Evolutionary conservation across 2,113 vertebrate genomes (phyloP), one percentile per base, ranked within the genome.

Genomic region (Equus quagga): DNA sequence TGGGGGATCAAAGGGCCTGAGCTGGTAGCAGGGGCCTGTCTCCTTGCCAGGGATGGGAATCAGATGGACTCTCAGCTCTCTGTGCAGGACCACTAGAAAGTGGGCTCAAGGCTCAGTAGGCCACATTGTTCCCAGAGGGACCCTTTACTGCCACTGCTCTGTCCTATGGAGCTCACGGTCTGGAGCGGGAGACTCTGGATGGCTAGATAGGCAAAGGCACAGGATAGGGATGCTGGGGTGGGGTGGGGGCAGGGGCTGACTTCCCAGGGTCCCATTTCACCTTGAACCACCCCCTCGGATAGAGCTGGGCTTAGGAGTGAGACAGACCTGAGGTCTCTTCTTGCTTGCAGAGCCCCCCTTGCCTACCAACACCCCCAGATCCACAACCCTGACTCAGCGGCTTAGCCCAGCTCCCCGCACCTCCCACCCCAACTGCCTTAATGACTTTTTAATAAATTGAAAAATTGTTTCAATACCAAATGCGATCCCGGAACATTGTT

Each of bases 361-460:
- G 7, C 67, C 67, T 18, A n/a, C 51, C 4, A 33, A 13, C 26
- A 2, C 21, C 8, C 26, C 81, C 18, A 21, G 14, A 46, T 51
- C 65, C 79, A 80, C 80, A 85, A 19, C 80, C 70, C 97, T 94
- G 92, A 95, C 95, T 98, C 96, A 95, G 65, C 3, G 69, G 97
- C 98, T 98, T 98, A 98, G 97, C 97, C 97, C 95, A 92, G 96
- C 97, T 97, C 98, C 92, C 88, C 93, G 85, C 60, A 79, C 31
- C 70, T 97, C 98, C 96, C 41, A 90, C 96, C 94, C 96, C 94
- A 91, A 91, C 69, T 72, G 72, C 98, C 89, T 95, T 98, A 98
- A 98, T 98, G 98, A 98, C 98, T 99, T 98, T 99, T 98, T 98
- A 99, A 98, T 99, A 99, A 99, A 99, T 98, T 99, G 98, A 99